A percentile compares a stretch with the other conserved stretches of the same genome.
phyloP scores from a whole-genome alignment of 1,140 invertebrate species.

The Drosophila sproati region DNA sequence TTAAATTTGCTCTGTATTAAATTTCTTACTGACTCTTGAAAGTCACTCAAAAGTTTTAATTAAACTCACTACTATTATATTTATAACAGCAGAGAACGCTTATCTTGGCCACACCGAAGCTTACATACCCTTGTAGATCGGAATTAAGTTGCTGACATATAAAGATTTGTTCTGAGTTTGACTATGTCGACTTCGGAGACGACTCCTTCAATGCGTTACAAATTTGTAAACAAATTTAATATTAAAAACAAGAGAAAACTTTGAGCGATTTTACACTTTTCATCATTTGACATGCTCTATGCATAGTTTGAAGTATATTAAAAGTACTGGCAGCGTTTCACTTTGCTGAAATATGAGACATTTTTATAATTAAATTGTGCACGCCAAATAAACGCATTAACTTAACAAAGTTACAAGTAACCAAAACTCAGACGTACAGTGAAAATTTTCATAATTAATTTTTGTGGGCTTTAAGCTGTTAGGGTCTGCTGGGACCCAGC shows the following conservation, averaged over 20 bases:
- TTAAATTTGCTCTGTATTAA: no score
- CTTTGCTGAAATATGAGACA: conserved; percentile 46
- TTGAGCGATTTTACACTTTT: background rate
- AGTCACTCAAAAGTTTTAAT: no score
- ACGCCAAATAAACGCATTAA: conserved; percentile 69
- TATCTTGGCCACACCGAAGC: no score
- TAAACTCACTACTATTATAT: no score
- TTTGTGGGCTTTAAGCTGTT: conserved; percentile 45
- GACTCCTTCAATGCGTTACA: no score
- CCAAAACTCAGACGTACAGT: conserved; percentile 61
- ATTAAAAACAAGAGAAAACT: background rate
- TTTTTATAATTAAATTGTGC: conserved; percentile 66
- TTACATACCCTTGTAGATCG: no score
- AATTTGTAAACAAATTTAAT: background rate
- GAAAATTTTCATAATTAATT: conserved; percentile 79
- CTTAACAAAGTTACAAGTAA: conserved; percentile 61
- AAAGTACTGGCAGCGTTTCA: conserved; percentile 28
- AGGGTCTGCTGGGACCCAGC: background rate
- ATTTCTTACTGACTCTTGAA: no score
- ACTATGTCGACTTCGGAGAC: no score
- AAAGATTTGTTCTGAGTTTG: no score
- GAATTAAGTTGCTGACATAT: no score
- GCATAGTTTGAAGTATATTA: background rate
- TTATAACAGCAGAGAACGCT: no score
- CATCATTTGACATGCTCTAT: background rate